A percentile compares a stretch with the other conserved stretches of the same genome.
phyloP scores from a whole-genome alignment of 2,113 vertebrate species.

The Taxidea taxus region DNA sequence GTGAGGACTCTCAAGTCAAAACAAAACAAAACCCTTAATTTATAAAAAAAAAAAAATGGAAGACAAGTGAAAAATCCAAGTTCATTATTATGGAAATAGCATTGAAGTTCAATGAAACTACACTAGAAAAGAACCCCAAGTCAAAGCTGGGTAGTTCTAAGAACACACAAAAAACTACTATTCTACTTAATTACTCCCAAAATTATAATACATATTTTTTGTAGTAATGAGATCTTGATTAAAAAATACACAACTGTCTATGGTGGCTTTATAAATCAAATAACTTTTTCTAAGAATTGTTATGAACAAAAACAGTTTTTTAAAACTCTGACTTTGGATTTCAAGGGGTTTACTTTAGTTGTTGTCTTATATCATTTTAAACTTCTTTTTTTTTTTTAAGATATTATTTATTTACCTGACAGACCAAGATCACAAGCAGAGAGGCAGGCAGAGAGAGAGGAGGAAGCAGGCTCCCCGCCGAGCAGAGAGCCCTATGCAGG shows the following conservation, averaged over 20 bases:
- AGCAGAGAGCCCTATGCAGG: too few species aligned
- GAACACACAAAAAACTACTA: background rate
- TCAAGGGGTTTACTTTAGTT: background rate
- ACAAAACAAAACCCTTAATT: conserved; percentile 66
- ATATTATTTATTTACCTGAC: too few species aligned
- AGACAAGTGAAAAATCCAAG: conserved; percentile 64
- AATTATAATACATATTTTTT: background rate
- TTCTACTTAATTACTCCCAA: background rate
- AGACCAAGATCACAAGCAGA: too few species aligned
- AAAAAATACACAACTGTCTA: background rate
- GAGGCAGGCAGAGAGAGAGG: too few species aligned
- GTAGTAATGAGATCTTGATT: background rate
- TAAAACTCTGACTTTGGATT: background rate
- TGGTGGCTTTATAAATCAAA: background rate
- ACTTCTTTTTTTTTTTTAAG: too few species aligned
- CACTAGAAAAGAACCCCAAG: background rate
- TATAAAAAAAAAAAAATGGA: conserved; percentile 33
- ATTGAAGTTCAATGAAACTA: background rate
- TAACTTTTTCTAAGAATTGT: background rate
- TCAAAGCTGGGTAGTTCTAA: background rate
- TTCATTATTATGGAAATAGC: conserved; percentile 63
- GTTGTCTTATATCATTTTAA: background rate
- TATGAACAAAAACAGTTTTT: background rate
- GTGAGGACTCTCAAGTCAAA: conserved; percentile 73
- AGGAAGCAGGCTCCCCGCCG: too few species aligned